phyloP scores from a whole-genome alignment of 2,888 invertebrate genomes.

The Drosophila anomelani region DNA sequence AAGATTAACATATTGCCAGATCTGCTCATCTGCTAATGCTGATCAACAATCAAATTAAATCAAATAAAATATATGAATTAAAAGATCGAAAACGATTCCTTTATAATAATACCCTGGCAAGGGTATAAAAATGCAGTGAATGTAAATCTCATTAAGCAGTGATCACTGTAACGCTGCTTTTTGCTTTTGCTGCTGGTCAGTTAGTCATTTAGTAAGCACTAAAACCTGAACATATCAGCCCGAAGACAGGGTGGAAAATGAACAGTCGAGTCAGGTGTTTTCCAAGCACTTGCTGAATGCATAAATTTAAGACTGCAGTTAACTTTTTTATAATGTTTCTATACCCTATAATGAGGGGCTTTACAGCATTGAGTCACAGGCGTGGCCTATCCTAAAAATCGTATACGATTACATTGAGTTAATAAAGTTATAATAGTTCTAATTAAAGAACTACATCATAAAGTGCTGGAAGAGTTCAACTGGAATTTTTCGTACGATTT shows the following conservation, averaged over 20 bases:
- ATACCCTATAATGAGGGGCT: background rate
- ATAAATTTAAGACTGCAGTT: constrained; percentile 12
- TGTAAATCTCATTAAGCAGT: background rate
- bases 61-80: too few relatives aligned
- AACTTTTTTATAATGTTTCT: constrained; percentile 8
- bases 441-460: constrained; percentile 9
- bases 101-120: too few relatives aligned
- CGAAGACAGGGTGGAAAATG: constrained; percentile 38
- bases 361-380: background rate
- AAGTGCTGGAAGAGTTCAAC: background rate
- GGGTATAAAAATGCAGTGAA: background rate
- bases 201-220: constrained; percentile 42
- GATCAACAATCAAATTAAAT: too few relatives aligned
- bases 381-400: background rate
- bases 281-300: constrained; percentile 31
- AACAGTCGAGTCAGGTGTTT: constrained; percentile 67
- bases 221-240: constrained; percentile 27
- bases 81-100: too few relatives aligned
- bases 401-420: background rate
- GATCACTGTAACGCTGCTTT: background rate
- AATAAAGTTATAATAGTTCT: constrained; percentile 6
- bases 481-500: background rate
- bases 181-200: constrained; percentile 49
- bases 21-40: too few relatives aligned
- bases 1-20: too few relatives aligned